phyloP scores from a whole-genome alignment of 2,888 invertebrate species.

The Melipona bicolor region DNA sequence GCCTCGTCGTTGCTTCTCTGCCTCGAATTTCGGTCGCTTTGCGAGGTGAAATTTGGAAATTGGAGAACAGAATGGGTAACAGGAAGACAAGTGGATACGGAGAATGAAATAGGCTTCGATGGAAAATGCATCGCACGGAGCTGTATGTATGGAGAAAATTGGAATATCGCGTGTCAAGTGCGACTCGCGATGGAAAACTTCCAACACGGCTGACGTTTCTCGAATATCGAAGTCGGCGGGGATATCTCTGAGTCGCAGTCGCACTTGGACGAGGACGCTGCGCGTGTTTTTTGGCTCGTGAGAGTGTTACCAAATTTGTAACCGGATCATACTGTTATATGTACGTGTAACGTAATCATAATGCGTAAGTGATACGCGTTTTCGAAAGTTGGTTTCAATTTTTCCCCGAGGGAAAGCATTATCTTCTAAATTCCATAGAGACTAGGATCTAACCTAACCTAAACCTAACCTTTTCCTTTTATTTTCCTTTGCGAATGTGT shows the following conservation, averaged over 20 bases:
- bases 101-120: neutral
- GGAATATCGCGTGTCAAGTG: slow-evolving; percentile 1
- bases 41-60: neutral
- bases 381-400: no score
- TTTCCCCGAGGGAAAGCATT: no score
- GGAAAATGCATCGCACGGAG: neutral
- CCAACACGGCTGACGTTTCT: neutral
- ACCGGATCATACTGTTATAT: no score
- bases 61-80: neutral
- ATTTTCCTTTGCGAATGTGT: no score
- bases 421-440: no score
- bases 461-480: no score
- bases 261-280: no score
- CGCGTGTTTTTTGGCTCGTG: no score
- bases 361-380: no score
- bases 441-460: no score
- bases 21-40: neutral
- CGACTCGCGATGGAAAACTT: neutral
- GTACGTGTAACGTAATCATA: no score
- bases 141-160: neutral
- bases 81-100: neutral
- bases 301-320: no score
- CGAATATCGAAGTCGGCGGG: neutral
- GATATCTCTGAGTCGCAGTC: neutral
- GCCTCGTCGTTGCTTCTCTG: neutral